Percentiles rank a stretch among this genome's conserved stretches.
phyloP scores from a whole-genome alignment of 2,888 invertebrate species.

The Drosophila percnosoma region DNA sequence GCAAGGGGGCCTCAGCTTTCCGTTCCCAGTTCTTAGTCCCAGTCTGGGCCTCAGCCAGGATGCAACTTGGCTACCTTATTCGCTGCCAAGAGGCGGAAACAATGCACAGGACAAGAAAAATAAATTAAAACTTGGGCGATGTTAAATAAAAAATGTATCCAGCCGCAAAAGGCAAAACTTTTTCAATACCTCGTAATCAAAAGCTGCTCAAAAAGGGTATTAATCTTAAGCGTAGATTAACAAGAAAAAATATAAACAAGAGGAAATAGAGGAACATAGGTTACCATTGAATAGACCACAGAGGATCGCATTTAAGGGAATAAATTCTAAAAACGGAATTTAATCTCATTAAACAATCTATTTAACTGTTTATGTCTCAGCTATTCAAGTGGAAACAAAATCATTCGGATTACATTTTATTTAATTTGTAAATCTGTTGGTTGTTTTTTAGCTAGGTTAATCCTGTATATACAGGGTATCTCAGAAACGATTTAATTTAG shows the following conservation, averaged over 20 bases:
- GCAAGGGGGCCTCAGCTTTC: conserved; percentile 14
- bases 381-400: background rate
- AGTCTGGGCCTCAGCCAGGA: conserved; percentile 20
- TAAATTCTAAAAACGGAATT: background rate
- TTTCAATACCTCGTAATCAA: conserved; percentile 50
- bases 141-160: conserved; percentile 66
- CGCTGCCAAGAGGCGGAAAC: conserved; percentile 61
- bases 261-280: background rate
- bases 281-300: background rate
- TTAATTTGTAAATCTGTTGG: background rate
- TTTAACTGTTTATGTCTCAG: background rate
- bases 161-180: conserved; percentile 50
- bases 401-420: background rate
- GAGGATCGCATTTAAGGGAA: background rate
- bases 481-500: background rate
- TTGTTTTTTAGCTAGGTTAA: background rate
- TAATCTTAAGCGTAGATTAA: conserved; percentile 1
- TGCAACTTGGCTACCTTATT: conserved; percentile 36
- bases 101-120: conserved; percentile 63
- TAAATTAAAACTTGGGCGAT: conserved; percentile 71
- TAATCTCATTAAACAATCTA: no score
- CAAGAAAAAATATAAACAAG: background rate
- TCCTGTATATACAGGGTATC: conserved; percentile 26
- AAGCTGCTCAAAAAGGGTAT: conserved; percentile 18
- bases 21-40: conserved; percentile 5